phyloP scores from a whole-genome alignment of 2,888 invertebrate species.

The Glyphotaelius pellucidus region DNA sequence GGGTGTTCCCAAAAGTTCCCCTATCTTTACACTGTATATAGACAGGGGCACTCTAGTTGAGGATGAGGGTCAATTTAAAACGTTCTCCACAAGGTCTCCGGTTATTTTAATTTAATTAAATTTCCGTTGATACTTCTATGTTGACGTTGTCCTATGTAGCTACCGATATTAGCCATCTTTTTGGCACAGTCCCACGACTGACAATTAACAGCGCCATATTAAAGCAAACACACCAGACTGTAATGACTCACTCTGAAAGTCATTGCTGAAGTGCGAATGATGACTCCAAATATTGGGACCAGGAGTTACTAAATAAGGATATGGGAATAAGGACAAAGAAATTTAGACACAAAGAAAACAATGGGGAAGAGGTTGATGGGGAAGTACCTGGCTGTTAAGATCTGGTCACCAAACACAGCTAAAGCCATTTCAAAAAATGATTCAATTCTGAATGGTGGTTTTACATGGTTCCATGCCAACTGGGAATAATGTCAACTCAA shows the following conservation, averaged over 20 bases:
- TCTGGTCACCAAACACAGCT: too few species aligned
- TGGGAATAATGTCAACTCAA: too few species aligned
- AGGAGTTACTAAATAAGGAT: conserved; percentile 3
- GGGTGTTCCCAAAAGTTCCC: too few species aligned
- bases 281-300: neutral
- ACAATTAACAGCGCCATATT: conserved; percentile 59
- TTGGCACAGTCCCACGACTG: conserved; percentile 62
- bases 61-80: neutral
- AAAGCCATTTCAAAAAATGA: too few species aligned
- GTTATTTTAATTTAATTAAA: neutral
- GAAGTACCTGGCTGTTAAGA: too few species aligned
- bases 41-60: too few species aligned
- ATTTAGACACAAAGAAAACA: neutral
- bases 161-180: conserved; percentile 53
- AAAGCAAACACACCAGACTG: conserved; percentile 30
- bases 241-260: neutral
- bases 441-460: too few species aligned
- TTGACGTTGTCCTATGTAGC: neutral
- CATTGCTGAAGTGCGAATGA: neutral
- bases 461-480: too few species aligned
- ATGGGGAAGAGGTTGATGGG: too few species aligned
- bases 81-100: neutral
- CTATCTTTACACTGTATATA: too few species aligned
- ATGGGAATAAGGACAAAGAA: neutral
- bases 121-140: neutral